Conservation (phyloP, 2,888 invertebrate species). For the Arge pagana region DNA sequence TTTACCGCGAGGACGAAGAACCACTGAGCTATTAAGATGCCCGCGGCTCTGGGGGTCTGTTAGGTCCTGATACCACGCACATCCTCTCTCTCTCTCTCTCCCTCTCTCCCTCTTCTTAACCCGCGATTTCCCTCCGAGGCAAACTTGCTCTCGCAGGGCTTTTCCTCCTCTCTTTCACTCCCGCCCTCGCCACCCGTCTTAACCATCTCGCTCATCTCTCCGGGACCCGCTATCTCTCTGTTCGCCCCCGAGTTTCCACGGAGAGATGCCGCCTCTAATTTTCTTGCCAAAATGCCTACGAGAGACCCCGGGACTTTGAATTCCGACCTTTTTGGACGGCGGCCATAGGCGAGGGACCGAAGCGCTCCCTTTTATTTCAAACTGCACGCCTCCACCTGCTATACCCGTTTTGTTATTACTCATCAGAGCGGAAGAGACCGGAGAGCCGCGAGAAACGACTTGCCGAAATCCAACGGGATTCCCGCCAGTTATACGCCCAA, state of each 20-base stretch:
- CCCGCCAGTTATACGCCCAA: too few relatives aligned
- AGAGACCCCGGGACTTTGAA: slow-evolving; percentile 10
- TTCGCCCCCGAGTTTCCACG: too few relatives aligned
- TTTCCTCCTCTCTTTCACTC: not conserved
- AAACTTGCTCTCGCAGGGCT: slow-evolving; percentile 1
- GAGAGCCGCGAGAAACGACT: not conserved
- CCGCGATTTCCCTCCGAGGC: too few relatives aligned
- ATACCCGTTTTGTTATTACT: slow-evolving; percentile 4
- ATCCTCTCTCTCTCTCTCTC: slow-evolving; percentile 6
- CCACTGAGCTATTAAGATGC: slow-evolving; percentile 33
- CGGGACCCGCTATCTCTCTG: too few relatives aligned
- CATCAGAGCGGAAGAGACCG: too few relatives aligned
- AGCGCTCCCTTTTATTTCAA: slow-evolving; percentile 7
- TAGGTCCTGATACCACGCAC: slow-evolving; percentile 16
- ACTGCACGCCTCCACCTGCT: not conserved
- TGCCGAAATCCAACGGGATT: not conserved
- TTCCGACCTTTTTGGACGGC: slow-evolving; percentile 16
- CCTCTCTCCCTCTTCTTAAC: not conserved
- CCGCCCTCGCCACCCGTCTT: slow-evolving; percentile 22
- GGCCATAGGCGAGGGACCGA: slow-evolving; percentile 10
- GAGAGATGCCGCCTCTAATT: slow-evolving; percentile 19
- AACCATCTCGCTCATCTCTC: slow-evolving; percentile 25
- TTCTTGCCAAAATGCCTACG: slow-evolving; percentile 15
- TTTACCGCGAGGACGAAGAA: slow-evolving; percentile 28
- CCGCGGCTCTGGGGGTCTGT: slow-evolving; percentile 25